phyloP scores from a whole-genome alignment of 2,888 invertebrate species.

The Perizoma flavofasciatum region DNA sequence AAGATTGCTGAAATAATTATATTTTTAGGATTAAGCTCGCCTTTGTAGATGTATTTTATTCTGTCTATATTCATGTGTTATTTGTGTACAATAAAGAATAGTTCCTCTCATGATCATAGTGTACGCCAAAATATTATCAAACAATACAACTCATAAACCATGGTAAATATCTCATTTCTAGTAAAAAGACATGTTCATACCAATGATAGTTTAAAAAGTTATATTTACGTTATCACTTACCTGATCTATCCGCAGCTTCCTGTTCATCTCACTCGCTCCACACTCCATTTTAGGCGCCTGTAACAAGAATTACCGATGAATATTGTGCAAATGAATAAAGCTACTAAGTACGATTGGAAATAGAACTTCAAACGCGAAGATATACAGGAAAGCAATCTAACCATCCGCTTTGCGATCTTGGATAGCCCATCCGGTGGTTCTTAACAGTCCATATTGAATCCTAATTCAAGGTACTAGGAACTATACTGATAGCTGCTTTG shows the following conservation, averaged over 20 bases:
- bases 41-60: too few species aligned
- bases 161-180: too few species aligned
- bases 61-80: too few species aligned
- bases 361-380: slow-evolving; percentile 49
- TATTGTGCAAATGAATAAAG: background rate
- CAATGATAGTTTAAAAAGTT: too few species aligned
- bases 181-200: too few species aligned
- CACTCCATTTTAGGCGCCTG: slow-evolving; percentile 81
- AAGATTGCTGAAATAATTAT: too few species aligned
- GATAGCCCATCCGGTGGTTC: slow-evolving; percentile 33
- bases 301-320: slow-evolving; percentile 50
- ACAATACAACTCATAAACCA: too few species aligned
- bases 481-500: slow-evolving; percentile 12
- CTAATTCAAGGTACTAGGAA: slow-evolving; percentile 36
- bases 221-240: slow-evolving; percentile 44
- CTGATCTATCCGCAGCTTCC: slow-evolving; percentile 78
- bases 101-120: too few species aligned
- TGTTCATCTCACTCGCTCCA: slow-evolving; percentile 69
- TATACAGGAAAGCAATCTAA: slow-evolving; percentile 62
- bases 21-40: too few species aligned
- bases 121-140: too few species aligned
- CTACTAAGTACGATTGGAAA: slow-evolving; percentile 11
- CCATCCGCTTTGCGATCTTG: slow-evolving; percentile 56
- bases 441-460: slow-evolving; percentile 36
- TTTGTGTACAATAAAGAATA: too few species aligned